Evolutionary conservation across 2,888 invertebrate species (phyloP).

Genomic region (Arrhopalites spinosus): DNA sequence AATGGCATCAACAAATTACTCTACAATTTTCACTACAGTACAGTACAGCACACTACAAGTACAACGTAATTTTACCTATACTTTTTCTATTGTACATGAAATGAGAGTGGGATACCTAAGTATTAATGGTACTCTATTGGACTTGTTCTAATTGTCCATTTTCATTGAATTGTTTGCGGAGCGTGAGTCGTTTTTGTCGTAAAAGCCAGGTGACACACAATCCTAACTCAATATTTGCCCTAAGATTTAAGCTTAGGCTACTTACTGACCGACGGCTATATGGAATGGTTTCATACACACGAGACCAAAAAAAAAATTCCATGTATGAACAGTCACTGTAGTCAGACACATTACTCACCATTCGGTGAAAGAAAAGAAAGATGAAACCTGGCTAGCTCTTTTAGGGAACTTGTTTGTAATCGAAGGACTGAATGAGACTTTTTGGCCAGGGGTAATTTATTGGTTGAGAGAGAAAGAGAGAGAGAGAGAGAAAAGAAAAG

Average conservation of each 20-base stretch:
- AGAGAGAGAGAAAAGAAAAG: background rate
- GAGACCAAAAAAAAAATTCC: background rate
- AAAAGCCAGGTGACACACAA: constrained; percentile 54
- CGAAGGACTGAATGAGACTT: constrained; percentile 10
- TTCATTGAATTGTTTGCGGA: constrained; percentile 41
- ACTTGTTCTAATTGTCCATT: constrained; percentile 41
- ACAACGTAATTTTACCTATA: too few species aligned
- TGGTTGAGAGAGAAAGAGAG: constrained; percentile 11
- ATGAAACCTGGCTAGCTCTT: constrained; percentile 8
- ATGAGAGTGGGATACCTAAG: too few species aligned
- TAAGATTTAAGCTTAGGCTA: constrained; percentile 43
- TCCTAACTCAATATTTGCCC: constrained; percentile 53
- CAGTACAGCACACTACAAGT: too few species aligned
- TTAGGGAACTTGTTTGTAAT: background rate
- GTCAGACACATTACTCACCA: background rate
- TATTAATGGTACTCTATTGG: constrained; percentile 36
- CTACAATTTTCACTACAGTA: too few species aligned
- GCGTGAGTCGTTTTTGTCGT: constrained; percentile 37
- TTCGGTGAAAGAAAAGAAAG: constrained; percentile 14
- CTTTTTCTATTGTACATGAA: too few species aligned
- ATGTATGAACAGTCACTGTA: background rate
- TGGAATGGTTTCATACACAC: background rate
- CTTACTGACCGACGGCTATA: constrained; percentile 29
- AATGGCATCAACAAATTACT: too few species aligned
- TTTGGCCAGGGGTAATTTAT: constrained; percentile 23